Evolutionary conservation across 1,140 invertebrate genomes (phyloP).

Genomic region (Bombus confusus): DNA sequence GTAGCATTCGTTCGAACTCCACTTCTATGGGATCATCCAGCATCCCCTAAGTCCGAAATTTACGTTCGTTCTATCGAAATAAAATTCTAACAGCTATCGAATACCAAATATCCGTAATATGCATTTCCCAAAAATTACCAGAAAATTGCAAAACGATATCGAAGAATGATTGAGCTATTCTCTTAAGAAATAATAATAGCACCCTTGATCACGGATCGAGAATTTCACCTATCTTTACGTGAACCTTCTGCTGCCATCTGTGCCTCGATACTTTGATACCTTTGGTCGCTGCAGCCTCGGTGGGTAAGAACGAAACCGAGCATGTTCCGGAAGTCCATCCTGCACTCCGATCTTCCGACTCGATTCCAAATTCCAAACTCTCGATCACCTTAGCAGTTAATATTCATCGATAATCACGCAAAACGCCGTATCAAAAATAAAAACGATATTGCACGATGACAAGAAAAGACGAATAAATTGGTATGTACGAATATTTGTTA

Average conservation of each 20-base stretch:
- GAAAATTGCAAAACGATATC: background rate
- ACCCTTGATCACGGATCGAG: background rate
- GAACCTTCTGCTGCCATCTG: slow-evolving; percentile 77
- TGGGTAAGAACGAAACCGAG: slow-evolving; percentile 61
- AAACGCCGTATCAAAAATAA: background rate
- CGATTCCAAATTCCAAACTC: background rate
- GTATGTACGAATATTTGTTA: too few species aligned
- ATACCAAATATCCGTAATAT: background rate
- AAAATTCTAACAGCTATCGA: background rate
- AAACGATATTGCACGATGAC: background rate
- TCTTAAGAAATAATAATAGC: background rate
- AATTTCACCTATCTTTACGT: background rate
- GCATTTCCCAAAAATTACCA: background rate
- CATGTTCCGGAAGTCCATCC: background rate
- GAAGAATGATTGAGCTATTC: background rate
- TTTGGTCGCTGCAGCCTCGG: slow-evolving; percentile 55
- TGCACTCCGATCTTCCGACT: background rate
- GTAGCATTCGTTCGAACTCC: background rate
- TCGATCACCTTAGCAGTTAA: slow-evolving; percentile 24
- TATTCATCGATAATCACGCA: background rate
- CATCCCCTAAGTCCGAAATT: background rate
- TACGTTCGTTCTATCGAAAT: background rate
- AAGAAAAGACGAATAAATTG: too few species aligned
- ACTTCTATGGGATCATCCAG: background rate
- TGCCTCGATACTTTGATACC: slow-evolving; percentile 43